Evolutionary conservation across 2,797 vertebrate species (phyloP).

Genomic region (Potorous gilbertii): DNA sequence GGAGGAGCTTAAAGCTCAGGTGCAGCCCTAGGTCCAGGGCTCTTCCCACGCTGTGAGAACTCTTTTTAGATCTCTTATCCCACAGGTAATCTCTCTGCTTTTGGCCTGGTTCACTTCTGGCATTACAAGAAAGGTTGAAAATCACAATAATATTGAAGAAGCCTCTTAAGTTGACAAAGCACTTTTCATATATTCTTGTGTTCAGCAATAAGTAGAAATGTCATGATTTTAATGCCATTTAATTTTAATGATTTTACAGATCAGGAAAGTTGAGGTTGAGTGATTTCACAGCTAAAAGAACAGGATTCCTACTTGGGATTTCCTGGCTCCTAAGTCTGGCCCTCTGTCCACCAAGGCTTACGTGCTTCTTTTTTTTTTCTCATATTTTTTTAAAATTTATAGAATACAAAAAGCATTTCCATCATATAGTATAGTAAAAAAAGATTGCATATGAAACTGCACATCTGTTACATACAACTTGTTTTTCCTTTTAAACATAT

Average conservation of each 20-base stretch:
- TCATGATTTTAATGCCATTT: not conserved
- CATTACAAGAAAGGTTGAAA: not conserved
- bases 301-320: not conserved
- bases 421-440: not conserved
- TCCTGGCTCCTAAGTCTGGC: not conserved
- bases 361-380: not conserved
- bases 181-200: not conserved
- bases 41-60: not conserved
- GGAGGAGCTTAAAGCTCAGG: not conserved
- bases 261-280: not conserved
- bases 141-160: not conserved
- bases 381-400: not conserved
- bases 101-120: too few relatives aligned
- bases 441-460: not conserved
- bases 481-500: not conserved
- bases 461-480: not conserved
- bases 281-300: not conserved
- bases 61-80: not conserved
- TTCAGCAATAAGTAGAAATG: not conserved
- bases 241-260: too few relatives aligned
- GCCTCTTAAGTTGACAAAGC: not conserved
- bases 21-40: not conserved
- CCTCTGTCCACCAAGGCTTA: not conserved
- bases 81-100: not conserved
- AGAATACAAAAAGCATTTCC: not conserved